A percentile compares a stretch with the other conserved stretches of the same genome.
Conservation (phyloP, 2,113 vertebrate genomes). For the Zosterops lateralis region DNA sequence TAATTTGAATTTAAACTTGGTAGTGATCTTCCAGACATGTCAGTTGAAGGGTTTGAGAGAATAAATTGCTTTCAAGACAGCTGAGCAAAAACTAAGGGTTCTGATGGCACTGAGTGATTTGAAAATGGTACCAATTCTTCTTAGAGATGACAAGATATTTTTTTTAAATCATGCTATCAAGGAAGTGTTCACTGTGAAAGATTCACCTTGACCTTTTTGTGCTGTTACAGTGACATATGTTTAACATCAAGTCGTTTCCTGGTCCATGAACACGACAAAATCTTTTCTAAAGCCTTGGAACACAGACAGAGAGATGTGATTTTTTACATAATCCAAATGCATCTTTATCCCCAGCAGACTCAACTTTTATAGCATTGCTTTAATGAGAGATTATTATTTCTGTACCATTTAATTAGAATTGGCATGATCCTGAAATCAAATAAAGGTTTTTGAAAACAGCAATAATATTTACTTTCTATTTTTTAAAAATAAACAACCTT, state of each 20-base stretch:
- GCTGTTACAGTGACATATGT: conserved; percentile 32
- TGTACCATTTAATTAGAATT: conserved; percentile 43
- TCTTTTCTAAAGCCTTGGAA: conserved; percentile 39
- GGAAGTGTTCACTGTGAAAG: background rate
- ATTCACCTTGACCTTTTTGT: conserved; percentile 26
- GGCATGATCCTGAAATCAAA: background rate
- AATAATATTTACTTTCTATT: background rate
- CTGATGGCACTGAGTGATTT: background rate
- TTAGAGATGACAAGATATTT: background rate
- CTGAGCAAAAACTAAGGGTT: background rate
- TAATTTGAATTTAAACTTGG: background rate
- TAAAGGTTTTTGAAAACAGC: background rate
- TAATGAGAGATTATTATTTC: conserved; percentile 29
- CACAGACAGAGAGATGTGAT: conserved; percentile 17
- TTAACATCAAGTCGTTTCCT: conserved; percentile 17
- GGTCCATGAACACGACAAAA: background rate
- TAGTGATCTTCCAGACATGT: background rate
- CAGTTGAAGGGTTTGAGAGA: background rate
- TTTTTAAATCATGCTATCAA: background rate
- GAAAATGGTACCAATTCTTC: conserved; percentile 3
- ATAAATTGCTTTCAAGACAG: background rate
- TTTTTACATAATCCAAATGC: conserved; percentile 22
- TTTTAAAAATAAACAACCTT: background rate
- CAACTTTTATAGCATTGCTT: background rate
- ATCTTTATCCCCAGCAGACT: conserved; percentile 14